Conservation (phyloP, 2,888 invertebrate genomes). For the Cheilosia scutellata region DNA sequence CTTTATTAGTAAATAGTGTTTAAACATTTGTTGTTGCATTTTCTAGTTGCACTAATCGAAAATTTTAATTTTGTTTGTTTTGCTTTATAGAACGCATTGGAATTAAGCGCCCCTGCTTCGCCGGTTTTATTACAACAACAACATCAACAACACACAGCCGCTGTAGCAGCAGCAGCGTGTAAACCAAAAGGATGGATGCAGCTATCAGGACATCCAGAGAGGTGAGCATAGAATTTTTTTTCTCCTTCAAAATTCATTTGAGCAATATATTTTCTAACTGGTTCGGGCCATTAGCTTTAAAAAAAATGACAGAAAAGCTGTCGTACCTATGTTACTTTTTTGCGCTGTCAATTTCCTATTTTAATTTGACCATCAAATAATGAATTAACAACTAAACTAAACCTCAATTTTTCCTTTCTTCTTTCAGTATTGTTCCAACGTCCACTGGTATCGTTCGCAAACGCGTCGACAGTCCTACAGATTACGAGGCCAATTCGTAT, state of each 20-base stretch:
- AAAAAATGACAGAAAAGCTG: too few species aligned
- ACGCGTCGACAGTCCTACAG: slow-evolving; percentile 90
- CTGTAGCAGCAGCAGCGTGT: slow-evolving; percentile 80
- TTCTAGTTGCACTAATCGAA: neutral
- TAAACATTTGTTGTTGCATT: neutral
- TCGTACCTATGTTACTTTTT: too few species aligned
- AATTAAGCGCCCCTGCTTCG: slow-evolving; percentile 95
- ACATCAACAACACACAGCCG: slow-evolving; percentile 85
- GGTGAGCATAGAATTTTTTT: slow-evolving; percentile 76
- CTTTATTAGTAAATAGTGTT: neutral
- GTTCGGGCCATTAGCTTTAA: too few species aligned
- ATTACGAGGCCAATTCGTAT: slow-evolving; percentile 91
- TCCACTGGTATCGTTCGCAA: slow-evolving; percentile 98
- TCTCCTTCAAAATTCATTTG: neutral
- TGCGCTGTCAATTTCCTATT: too few species aligned
- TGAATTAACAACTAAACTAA: slow-evolving; percentile 34
- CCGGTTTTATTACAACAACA: slow-evolving; percentile 91
- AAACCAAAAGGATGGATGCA: slow-evolving; percentile 91
- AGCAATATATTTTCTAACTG: too few species aligned
- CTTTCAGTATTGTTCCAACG: slow-evolving; percentile 92
- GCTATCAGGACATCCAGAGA: slow-evolving; percentile 95
- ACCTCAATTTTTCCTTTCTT: slow-evolving; percentile 29
- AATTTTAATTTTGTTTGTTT: slow-evolving; percentile 76
- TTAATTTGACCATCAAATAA: neutral
- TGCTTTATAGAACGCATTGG: slow-evolving; percentile 93